Evolutionary conservation across 2,888 invertebrate genomes (phyloP), one percentile per base, ranked within the genome.

Genomic region (Podabrus alpinus): DNA sequence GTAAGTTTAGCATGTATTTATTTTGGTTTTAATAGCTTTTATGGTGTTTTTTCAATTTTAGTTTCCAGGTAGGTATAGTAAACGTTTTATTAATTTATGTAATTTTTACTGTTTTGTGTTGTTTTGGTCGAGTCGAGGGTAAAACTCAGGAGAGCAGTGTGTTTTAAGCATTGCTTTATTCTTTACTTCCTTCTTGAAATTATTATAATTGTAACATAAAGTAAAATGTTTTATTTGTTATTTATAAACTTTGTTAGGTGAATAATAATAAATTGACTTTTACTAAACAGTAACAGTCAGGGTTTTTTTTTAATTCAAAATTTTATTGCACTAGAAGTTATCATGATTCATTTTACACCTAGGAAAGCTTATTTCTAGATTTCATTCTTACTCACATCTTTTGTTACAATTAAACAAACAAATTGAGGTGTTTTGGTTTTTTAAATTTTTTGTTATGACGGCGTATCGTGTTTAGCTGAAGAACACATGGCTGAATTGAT

Each of bases 401-500:
- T 64, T 19, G 62, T 17, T 64, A 64, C 17, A 61, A 64, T n/a
- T 16, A 64, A 19, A 19, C 62, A n/a, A 62, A 19, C 13, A 64
- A 64, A 64, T 45, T 45, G n/a, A 45, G 45, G 45, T 64, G 62
- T 64, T 64, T 64, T 19, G 16, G 17, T 61, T 86, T 81, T 70
- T 71, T 64, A 21, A 74, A 71, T 77, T 69, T 72, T 17, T 17
- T 76, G 73, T 66, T 73, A 69, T 64, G 17, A 64, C 66, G 69
- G 76, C 69, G 67, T 73, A 71, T 74, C 59, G 29, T 74, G 77
- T 79, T 76, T 79, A 96, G 96, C 96, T 90, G 95, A 96, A 91
- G 96, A 96, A 92, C 95, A 96, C 91, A 92, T 97, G 93, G 95
- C 93, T 91, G 95, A 96, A 91, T 92, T 97, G 93, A 95, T 94